phyloP scores from a whole-genome alignment of 2,888 invertebrate species.

The Agonopterix alstromeriana region DNA sequence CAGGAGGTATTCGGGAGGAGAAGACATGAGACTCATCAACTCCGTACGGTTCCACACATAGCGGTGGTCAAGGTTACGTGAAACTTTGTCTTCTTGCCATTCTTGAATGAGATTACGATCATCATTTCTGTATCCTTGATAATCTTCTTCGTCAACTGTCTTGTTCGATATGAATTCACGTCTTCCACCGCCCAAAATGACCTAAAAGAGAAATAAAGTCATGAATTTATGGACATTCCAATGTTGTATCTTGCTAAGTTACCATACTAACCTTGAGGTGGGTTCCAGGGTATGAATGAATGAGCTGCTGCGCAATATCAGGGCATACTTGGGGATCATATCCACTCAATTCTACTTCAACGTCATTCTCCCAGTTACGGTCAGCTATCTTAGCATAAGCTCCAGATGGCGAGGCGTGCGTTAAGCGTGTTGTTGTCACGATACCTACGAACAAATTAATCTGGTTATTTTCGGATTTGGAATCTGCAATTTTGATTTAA shows the following conservation, averaged over 20 bases:
- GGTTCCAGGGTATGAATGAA: slow-evolving; percentile 78
- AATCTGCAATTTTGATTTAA: too few relatives aligned
- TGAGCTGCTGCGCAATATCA: slow-evolving; percentile 84
- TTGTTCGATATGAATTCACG: slow-evolving; percentile 77
- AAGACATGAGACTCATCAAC: slow-evolving; percentile 42
- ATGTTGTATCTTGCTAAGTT: background rate
- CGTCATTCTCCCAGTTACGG: slow-evolving; percentile 85
- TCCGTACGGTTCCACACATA: slow-evolving; percentile 79
- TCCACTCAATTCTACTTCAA: slow-evolving; percentile 49
- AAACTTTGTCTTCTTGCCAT: slow-evolving; percentile 75
- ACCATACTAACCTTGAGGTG: slow-evolving; percentile 75
- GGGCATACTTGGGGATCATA: slow-evolving; percentile 54
- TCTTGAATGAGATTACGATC: slow-evolving; percentile 79
- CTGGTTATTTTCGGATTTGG: too few relatives aligned
- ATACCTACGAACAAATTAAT: slow-evolving; percentile 51
- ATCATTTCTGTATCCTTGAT: slow-evolving; percentile 68
- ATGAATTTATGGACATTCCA: too few relatives aligned
- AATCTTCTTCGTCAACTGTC: slow-evolving; percentile 68
- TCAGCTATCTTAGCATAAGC: slow-evolving; percentile 81
- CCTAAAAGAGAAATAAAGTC: slow-evolving; percentile 36
- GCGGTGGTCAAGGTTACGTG: slow-evolving; percentile 39
- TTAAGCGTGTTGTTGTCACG: slow-evolving; percentile 87
- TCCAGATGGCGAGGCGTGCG: slow-evolving; percentile 86
- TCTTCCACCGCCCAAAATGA: slow-evolving; percentile 85
- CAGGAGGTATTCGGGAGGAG: slow-evolving; percentile 65